A percentile compares a stretch with the other conserved stretches of the same genome.
Conservation (phyloP, 1,140 invertebrate genomes). For the Anastrepha obliqua region DNA sequence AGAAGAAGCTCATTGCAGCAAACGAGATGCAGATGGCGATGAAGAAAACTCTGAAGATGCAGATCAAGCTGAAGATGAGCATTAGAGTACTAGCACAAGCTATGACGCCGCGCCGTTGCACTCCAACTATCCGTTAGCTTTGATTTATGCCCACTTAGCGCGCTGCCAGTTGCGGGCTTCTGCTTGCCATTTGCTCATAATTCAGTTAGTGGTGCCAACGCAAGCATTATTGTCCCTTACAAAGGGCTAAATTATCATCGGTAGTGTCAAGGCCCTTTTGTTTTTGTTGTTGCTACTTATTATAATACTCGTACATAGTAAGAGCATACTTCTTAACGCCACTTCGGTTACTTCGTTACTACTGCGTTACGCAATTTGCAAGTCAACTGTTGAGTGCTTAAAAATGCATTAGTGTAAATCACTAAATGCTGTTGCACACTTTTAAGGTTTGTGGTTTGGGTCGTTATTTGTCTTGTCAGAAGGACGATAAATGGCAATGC, state of each 20-base stretch:
- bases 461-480: background rate
- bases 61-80: background rate
- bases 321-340: background rate
- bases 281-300: background rate
- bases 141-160: conserved; percentile 50
- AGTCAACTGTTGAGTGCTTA: conserved; percentile 35
- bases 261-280: background rate
- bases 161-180: conserved; percentile 21
- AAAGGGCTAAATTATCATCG: conserved; percentile 17
- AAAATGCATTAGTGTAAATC: conserved; percentile 53
- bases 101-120: background rate
- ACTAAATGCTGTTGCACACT: background rate
- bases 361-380: conserved; percentile 2
- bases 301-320: too few relatives aligned
- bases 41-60: background rate
- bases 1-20: background rate
- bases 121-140: conserved; percentile 31
- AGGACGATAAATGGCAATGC: background rate
- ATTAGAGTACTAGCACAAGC: background rate
- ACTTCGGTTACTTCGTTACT: background rate
- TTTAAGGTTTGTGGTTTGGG: background rate
- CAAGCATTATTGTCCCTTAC: conserved; percentile 9
- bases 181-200: conserved; percentile 25
- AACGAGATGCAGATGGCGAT: background rate
- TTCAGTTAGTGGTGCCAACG: conserved; percentile 18